These are phyloP conservation scores for Nymphalis urticae DNA, from an alignment of 2,888 invertebrate species.

Conservation along the genomic window DNA sequence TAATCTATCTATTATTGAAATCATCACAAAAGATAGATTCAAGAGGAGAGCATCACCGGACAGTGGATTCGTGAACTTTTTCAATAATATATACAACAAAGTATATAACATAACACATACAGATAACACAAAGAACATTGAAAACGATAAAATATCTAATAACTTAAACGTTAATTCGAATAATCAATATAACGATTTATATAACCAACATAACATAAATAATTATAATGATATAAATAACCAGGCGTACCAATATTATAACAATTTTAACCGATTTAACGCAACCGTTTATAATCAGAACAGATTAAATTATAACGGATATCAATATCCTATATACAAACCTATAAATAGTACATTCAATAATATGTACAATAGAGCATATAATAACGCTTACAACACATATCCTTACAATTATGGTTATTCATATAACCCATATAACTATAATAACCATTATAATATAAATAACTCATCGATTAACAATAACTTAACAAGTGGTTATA, in stretches of 20 bases:
- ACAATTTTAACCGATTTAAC: conserved; percentile 4
- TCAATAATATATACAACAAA: conserved; percentile 13
- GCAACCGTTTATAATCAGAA: neutral
- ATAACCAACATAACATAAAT: neutral
- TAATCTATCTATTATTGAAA: neutral
- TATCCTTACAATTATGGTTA: neutral
- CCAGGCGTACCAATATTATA: conserved; percentile 3
- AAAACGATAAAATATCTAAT: conserved; percentile 3
- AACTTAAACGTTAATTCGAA: neutral
- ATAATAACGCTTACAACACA: neutral
- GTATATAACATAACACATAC: conserved; percentile 11
- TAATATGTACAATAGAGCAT: neutral
- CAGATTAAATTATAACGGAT: neutral
- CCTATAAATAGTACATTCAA: neutral
- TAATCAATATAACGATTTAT: neutral
- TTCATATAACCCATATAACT: neutral
- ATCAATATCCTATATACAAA: neutral
- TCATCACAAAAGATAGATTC: neutral
- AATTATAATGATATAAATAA: conserved; percentile 7
- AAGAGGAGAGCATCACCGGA: conserved; percentile 6
- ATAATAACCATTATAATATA: conserved; percentile 4
- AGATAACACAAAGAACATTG: neutral
- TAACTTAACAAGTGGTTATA: neutral
- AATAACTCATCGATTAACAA: neutral
- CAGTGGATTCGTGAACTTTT: neutral